phyloP scores from a whole-genome alignment of 2,113 vertebrate species.

The Shinisaurus crocodilurus region DNA sequence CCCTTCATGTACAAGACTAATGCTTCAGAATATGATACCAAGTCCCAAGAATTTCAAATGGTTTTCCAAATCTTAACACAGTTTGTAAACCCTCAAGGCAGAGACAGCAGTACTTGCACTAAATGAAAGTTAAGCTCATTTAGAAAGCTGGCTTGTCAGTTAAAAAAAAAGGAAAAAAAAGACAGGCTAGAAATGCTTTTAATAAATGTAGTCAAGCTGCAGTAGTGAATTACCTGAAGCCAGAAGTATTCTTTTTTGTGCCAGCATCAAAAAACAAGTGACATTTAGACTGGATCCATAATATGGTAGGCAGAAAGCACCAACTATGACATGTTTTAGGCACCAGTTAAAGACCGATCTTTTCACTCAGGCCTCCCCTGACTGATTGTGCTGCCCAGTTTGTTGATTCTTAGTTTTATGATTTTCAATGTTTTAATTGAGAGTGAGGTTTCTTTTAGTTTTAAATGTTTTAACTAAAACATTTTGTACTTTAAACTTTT shows the following conservation, averaged over 20 bases:
- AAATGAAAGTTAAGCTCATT: not conserved
- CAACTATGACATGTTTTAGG: too few species aligned
- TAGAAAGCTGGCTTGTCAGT: not conserved
- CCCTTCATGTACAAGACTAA: not conserved
- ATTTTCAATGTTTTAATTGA: too few species aligned
- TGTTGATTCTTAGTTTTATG: too few species aligned
- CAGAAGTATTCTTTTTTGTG: not conserved
- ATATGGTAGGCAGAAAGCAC: too few species aligned
- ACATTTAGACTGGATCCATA: not conserved
- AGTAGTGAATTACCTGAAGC: not conserved
- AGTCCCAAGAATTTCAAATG: not conserved
- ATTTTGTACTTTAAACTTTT: too few species aligned
- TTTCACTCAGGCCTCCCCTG: too few species aligned
- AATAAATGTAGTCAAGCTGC: not conserved
- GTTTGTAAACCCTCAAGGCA: not conserved
- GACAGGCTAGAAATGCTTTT: not conserved
- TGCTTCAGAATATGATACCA: not conserved
- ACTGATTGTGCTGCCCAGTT: too few species aligned
- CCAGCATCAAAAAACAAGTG: not conserved
- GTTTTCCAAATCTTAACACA: not conserved
- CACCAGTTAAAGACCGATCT: too few species aligned
- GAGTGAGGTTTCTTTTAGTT: too few species aligned
- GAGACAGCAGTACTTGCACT: not conserved
- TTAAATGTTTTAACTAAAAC: too few species aligned
- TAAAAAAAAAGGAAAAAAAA: not conserved